phyloP scores from a whole-genome alignment of 2,797 vertebrate species.

The Prionace glauca region DNA sequence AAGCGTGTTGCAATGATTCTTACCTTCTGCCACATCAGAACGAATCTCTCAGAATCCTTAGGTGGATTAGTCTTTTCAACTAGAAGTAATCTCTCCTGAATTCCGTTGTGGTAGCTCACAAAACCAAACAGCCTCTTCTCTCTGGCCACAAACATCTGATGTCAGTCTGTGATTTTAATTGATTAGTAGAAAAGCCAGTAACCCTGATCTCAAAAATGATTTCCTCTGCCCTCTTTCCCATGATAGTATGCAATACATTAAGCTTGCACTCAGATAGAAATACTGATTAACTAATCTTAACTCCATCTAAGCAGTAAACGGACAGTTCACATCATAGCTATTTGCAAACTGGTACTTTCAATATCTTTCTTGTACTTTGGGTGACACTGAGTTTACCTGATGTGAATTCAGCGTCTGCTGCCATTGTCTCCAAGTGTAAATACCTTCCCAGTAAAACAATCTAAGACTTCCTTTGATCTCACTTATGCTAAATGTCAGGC shows the following conservation, averaged over 20 bases:
- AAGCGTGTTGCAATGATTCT: neutral
- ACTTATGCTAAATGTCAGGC: too few species aligned
- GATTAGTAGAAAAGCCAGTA: neutral
- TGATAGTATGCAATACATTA: neutral
- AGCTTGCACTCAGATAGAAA: neutral
- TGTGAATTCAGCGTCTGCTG: neutral
- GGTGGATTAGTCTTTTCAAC: neutral
- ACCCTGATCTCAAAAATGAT: neutral
- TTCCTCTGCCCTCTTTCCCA: neutral
- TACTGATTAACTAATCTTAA: neutral
- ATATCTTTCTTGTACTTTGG: too few species aligned
- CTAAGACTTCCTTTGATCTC: neutral
- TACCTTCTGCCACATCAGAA: neutral
- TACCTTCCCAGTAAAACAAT: neutral
- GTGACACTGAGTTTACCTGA: neutral
- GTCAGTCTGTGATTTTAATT: neutral
- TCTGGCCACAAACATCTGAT: neutral
- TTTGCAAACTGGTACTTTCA: neutral
- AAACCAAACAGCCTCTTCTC: neutral
- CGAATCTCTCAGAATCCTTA: neutral
- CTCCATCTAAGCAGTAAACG: neutral
- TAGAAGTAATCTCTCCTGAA: neutral
- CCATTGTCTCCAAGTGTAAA: neutral
- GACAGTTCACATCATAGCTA: too few species aligned
- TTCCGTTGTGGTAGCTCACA: neutral